phyloP scores from a whole-genome alignment of 2,797 vertebrate genomes.

The Tiaroga cobitis region DNA sequence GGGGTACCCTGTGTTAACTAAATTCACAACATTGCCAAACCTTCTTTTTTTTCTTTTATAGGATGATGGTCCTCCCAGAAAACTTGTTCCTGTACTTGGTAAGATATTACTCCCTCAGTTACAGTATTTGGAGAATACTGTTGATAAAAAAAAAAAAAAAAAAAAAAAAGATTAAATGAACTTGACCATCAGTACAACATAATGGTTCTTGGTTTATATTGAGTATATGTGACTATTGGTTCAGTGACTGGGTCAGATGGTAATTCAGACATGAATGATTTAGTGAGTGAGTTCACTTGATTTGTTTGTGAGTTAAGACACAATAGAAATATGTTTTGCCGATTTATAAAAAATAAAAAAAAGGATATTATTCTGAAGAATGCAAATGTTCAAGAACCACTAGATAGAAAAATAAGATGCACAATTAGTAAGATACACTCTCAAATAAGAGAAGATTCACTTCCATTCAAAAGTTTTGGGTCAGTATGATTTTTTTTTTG shows the following conservation, averaged over 20 bases:
- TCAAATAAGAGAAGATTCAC: neutral
- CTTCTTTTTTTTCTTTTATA: conserved; percentile 47
- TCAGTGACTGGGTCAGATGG: neutral
- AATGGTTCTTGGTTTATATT: neutral
- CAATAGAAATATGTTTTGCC: neutral
- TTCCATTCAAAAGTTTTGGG: neutral
- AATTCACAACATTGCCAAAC: neutral
- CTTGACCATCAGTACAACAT: neutral
- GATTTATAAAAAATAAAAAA: too few species aligned
- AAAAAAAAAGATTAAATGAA: too few species aligned
- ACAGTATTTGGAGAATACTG: neutral
- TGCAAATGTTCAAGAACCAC: neutral
- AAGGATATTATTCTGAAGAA: neutral
- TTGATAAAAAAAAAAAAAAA: too few species aligned
- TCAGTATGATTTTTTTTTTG: neutral
- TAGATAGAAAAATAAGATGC: neutral
- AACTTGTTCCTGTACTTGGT: conserved; percentile 75
- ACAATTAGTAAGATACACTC: too few species aligned
- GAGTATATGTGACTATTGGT: neutral
- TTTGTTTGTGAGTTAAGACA: neutral
- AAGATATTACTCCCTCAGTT: conserved; percentile 53
- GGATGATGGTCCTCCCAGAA: conserved; percentile 75
- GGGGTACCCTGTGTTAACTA: too few species aligned
- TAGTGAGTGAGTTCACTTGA: neutral
- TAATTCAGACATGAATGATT: neutral